These are phyloP conservation scores for Zalophus californianus DNA, from an alignment of 2,797 vertebrate species.

Conservation along the genomic window DNA sequence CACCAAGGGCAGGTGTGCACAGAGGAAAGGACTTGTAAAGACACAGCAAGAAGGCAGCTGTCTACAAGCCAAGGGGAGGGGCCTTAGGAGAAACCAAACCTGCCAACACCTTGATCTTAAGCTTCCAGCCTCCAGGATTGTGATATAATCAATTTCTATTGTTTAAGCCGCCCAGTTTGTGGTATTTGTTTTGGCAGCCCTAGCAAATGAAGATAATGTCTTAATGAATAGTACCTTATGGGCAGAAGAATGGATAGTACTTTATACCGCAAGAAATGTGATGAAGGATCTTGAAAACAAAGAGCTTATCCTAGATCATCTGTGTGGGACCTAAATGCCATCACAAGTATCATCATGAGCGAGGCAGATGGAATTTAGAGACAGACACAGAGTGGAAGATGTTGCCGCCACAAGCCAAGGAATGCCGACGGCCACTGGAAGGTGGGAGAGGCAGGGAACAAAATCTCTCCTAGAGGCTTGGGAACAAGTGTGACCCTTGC, in stretches of 20 bases:
- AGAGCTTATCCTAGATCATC: background rate
- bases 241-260: background rate
- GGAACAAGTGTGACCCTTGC: background rate
- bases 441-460: background rate
- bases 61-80: background rate
- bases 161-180: background rate
- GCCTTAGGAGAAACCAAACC: background rate
- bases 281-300: background rate
- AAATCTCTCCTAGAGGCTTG: background rate
- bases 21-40: background rate
- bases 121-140: background rate
- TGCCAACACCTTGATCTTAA: background rate
- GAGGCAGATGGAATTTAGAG: background rate
- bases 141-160: background rate
- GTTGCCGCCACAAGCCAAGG: background rate
- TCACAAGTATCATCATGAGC: background rate
- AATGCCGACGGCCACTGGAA: background rate
- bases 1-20: background rate
- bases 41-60: background rate
- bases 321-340: background rate
- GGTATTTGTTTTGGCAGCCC: background rate
- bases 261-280: background rate
- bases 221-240: background rate
- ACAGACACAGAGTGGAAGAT: background rate
- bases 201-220: background rate